Evolutionary conservation across 2,888 invertebrate genomes (phyloP).

Genomic region (Allolobophora icterica): DNA sequence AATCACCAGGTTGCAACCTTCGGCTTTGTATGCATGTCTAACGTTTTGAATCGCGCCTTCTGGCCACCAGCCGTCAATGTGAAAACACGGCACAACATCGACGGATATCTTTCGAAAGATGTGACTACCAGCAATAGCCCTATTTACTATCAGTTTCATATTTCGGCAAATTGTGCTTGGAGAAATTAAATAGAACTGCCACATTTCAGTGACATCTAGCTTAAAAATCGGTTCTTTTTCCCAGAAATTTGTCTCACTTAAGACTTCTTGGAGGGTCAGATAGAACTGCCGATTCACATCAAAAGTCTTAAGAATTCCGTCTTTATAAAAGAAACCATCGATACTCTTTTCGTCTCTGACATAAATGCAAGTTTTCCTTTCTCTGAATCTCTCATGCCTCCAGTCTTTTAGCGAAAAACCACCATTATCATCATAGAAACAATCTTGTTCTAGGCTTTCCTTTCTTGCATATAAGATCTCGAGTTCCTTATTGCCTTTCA

Average conservation of each 20-base stretch:
- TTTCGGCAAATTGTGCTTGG: not conserved
- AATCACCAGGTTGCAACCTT: not conserved
- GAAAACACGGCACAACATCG: not conserved
- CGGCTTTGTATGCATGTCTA: not conserved
- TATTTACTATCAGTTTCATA: not conserved
- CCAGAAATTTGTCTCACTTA: not conserved
- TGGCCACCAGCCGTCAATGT: not conserved
- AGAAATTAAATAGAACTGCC: not conserved
- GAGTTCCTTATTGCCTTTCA: not conserved
- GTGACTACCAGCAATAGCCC: not conserved
- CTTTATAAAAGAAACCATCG: not conserved
- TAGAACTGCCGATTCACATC: not conserved
- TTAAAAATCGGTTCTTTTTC: not conserved
- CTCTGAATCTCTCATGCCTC: not conserved
- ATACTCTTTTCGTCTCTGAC: not conserved
- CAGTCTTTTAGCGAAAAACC: not conserved
- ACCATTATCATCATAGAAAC: not conserved
- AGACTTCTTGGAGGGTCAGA: not conserved
- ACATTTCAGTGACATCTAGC: not conserved
- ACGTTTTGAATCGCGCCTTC: not conserved
- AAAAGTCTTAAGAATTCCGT: not conserved
- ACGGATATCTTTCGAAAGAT: conserved; percentile 1
- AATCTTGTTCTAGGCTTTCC: not conserved
- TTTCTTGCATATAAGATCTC: too few species aligned
- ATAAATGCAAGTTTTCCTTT: not conserved